These are phyloP conservation scores for Ditylenchus dipsaci DNA, from an alignment of 1,140 invertebrate species.

Conservation along the genomic window DNA sequence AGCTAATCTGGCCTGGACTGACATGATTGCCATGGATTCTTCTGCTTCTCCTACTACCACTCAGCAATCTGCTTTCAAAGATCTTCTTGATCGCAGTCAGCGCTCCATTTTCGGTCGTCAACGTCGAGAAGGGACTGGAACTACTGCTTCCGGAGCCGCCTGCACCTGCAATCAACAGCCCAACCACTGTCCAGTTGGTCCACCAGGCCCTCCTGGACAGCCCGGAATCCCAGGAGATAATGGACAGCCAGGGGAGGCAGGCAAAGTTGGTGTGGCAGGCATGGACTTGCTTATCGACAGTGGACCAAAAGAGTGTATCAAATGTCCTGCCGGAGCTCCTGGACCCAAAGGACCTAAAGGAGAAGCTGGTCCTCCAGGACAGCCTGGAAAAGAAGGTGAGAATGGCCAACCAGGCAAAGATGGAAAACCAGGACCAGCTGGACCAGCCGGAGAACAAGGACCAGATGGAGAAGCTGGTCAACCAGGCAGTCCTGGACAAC, in stretches of 20 bases:
- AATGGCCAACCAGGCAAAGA: neutral
- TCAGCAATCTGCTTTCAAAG: neutral
- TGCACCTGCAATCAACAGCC: neutral
- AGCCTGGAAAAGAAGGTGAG: neutral
- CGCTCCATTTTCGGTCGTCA: neutral
- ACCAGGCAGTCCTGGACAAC: neutral
- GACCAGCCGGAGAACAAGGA: neutral
- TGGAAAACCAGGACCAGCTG: slow-evolving; percentile 2
- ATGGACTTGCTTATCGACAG: neutral
- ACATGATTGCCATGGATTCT: neutral
- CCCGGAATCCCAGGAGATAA: slow-evolving; percentile 6
- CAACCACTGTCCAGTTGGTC: neutral
- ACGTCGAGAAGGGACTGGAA: neutral
- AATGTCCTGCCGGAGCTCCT: slow-evolving; percentile 9
- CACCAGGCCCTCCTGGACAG: slow-evolving; percentile 12
- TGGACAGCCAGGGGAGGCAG: slow-evolving; percentile 3
- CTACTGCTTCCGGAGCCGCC: neutral
- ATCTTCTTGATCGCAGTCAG: neutral
- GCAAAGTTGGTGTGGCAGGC: neutral
- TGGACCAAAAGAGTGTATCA: neutral
- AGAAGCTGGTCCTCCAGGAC: slow-evolving; percentile 6
- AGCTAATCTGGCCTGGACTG: neutral
- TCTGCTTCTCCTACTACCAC: neutral
- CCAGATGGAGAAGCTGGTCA: neutral
- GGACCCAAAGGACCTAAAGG: neutral